Conservation (phyloP, 2,888 invertebrate species). For the Megamerina dolium region DNA sequence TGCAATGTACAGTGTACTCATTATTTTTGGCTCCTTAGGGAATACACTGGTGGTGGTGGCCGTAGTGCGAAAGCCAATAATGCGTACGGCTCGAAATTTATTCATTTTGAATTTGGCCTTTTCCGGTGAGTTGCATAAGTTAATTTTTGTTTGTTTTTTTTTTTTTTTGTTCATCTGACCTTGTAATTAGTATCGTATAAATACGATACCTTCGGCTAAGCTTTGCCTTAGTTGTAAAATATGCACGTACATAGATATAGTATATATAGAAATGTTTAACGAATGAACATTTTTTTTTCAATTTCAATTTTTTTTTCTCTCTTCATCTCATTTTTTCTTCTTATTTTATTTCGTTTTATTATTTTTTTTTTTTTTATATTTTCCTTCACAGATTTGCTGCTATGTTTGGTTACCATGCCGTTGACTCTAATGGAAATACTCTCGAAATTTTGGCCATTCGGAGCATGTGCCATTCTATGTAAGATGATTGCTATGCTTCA, state of each 20-base stretch:
- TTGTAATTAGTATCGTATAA: background rate
- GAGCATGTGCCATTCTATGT: conserved; percentile 65
- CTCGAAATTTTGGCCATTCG: conserved; percentile 81
- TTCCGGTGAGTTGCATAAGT: conserved; percentile 49
- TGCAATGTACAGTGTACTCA: conserved; percentile 66
- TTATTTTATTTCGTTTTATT: conserved; percentile 3
- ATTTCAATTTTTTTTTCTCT: background rate
- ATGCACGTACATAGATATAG: background rate
- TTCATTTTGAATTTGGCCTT: conserved; percentile 88
- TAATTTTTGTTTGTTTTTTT: background rate
- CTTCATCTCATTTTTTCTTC: background rate
- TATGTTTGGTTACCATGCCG: conserved; percentile 87
- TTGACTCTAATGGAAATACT: conserved; percentile 81
- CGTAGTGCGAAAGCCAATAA: conserved; percentile 75
- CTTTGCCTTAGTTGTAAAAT: background rate
- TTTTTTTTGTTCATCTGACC: background rate
- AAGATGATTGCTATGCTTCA: conserved; percentile 82
- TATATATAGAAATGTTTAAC: background rate
- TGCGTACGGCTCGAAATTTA: conserved; percentile 89
- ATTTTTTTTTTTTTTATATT: background rate
- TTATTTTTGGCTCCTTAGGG: conserved; percentile 75
- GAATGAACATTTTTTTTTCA: conserved; percentile 3
- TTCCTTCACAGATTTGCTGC: conserved; percentile 58
- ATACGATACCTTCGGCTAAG: background rate
- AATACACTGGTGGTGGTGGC: conserved; percentile 78